Conservation (phyloP, 2,797 vertebrate genomes). For the Tauraco hartlaubi region DNA sequence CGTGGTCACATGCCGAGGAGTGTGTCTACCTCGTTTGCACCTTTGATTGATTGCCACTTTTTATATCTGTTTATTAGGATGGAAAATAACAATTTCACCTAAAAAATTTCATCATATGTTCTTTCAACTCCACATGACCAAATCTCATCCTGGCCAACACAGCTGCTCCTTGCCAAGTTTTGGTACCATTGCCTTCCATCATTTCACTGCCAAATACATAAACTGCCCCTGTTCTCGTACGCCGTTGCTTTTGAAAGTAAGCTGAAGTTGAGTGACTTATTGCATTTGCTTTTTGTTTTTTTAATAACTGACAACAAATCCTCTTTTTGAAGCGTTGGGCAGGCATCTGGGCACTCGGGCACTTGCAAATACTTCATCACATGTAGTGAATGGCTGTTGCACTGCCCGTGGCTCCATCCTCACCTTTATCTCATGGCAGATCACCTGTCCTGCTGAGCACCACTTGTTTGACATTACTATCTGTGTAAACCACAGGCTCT, state of each 20-base stretch:
- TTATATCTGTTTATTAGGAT: constrained; percentile 3
- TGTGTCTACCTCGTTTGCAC: not conserved
- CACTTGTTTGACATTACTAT: constrained; percentile 11
- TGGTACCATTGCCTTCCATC: not conserved
- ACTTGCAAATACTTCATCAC: not conserved
- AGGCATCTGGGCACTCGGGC: not conserved
- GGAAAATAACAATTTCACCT: constrained; percentile 39
- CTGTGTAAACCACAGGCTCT: not conserved
- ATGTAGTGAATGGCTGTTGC: not conserved
- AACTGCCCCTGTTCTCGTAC: not conserved
- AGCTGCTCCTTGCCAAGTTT: constrained; percentile 3
- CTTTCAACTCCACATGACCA: constrained; percentile 21
- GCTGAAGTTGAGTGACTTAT: not conserved
- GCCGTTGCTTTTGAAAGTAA: not conserved
- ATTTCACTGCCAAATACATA: not conserved
- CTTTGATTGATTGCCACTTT: constrained; percentile 13
- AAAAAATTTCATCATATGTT: constrained; percentile 21
- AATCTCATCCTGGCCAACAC: not conserved
- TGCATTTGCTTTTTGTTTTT: not conserved
- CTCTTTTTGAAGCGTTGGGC: not conserved
- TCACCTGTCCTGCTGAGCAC: not conserved
- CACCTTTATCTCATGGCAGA: not conserved
- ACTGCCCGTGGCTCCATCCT: not conserved
- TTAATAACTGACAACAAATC: not conserved
- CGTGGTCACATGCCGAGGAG: not conserved